Evolutionary conservation across 2,888 invertebrate genomes (phyloP).

Genomic region (Harpalus rubripes): DNA sequence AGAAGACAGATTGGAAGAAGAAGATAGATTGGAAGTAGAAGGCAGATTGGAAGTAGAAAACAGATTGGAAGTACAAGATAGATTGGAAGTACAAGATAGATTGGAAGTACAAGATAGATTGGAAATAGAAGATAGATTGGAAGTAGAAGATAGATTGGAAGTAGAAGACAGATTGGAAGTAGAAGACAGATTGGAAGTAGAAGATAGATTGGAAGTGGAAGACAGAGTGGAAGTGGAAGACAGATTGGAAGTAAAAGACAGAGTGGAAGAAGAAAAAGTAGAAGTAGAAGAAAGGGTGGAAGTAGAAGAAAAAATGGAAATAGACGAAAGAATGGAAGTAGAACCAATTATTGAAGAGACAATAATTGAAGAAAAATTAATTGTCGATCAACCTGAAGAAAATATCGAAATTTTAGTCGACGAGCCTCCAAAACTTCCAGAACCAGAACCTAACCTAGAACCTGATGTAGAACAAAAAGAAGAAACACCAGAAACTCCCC

Average conservation of each 20-base stretch:
- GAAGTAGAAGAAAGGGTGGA: constrained; percentile 65
- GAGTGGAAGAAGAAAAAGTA: constrained; percentile 60
- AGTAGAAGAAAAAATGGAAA: constrained; percentile 67
- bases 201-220: neutral
- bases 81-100: constrained; percentile 19
- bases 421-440: neutral
- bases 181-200: neutral
- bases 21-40: constrained; percentile 59
- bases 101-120: constrained; percentile 68
- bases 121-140: neutral
- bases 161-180: constrained; percentile 53
- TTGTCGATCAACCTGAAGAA: constrained; percentile 8
- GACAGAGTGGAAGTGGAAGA: constrained; percentile 63
- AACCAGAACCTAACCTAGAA: constrained; percentile 25
- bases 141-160: constrained; percentile 68
- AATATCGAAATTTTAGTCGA: no score
- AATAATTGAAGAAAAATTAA: constrained; percentile 63
- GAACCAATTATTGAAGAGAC: constrained; percentile 13
- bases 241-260: constrained; percentile 45
- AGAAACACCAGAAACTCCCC: constrained; percentile 9
- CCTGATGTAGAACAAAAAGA: constrained; percentile 21
- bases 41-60: neutral
- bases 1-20: constrained; percentile 66
- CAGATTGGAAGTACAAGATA: no score
- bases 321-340: neutral